Evolutionary conservation across 2,888 invertebrate genomes (phyloP), one percentile per base, ranked within the genome.

Genomic region (Neoascia interrupta): DNA sequence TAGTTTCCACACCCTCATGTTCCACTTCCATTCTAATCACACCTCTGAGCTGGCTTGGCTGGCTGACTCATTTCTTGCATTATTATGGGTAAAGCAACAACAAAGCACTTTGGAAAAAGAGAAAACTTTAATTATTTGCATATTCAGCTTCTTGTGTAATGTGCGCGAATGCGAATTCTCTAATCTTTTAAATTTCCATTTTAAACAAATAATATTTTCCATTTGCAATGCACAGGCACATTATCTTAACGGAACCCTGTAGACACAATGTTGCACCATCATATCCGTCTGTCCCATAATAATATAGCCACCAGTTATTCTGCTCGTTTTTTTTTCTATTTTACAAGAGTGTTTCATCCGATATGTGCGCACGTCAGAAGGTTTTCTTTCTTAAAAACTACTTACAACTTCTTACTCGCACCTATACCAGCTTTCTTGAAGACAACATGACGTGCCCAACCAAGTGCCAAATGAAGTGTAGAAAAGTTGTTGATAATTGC

Each of bases 401-500:
- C 15, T n/a, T n/a, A 8, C 13, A 10, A 19, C 16, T 72, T 23
- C 34, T 47, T 53, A 43, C 51, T 47, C 31, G 23, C 53, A 58
- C 43, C 28, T 43, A 61, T 51, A 5, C n/a, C n/a, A n/a, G n/a
- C n/a, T n/a, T n/a, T 18, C 21, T 3, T 37, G 18, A 6, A 16
- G 6, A 45, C 43, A 45, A 56, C 34, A 60, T 66, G 41, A 54
- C 63, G 41, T 74, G 49, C 58, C 37, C n/a, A n/a, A 41, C 15
- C 37, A 21, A 63, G 34, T 15, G 63, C 54, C 69, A 75, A 75
- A 63, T 75, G 75, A 69, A 75, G 69, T 69, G 63, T 18, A 58
- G 63, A 61, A 63, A 69, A 75, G 43, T 69, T 63, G 69, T 63
- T 63, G 63, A 69, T 75, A 75, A 75, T 75, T 63, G 69, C 43